These are phyloP conservation scores for Aptenodytes forsteri DNA, from an alignment of 2,113 vertebrate genomes.

Conservation along the genomic window DNA sequence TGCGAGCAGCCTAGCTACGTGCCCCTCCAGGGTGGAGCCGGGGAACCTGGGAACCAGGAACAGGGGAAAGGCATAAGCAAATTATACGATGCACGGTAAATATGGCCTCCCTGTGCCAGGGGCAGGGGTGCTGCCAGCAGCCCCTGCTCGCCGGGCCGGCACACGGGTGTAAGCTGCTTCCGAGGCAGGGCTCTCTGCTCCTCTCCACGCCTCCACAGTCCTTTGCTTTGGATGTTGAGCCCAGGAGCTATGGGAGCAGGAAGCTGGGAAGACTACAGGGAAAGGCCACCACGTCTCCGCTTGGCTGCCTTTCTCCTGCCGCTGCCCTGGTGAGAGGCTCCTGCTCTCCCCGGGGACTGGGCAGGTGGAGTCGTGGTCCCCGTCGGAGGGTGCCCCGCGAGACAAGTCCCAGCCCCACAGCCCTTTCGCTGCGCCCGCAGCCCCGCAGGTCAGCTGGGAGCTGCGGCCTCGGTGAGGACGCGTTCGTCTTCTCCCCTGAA, in stretches of 20 bases:
- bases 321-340: background rate
- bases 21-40: background rate
- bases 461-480: fast-evolving
- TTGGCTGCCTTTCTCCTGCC: background rate
- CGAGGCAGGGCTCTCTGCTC: background rate
- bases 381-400: fast-evolving
- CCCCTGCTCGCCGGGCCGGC: fast-evolving
- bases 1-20: fast-evolving
- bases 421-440: background rate
- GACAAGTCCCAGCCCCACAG: background rate
- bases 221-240: background rate
- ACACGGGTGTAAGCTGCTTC: fast-evolving
- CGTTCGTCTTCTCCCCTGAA: background rate
- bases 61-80: background rate
- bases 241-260: background rate
- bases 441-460: background rate
- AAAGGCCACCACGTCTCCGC: fast-evolving
- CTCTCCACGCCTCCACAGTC: fast-evolving
- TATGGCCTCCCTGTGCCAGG: background rate
- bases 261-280: background rate
- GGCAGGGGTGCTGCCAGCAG: background rate
- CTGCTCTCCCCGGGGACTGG: background rate
- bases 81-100: fast-evolving
- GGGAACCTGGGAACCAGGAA: background rate
- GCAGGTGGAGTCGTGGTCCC: fast-evolving